These are phyloP conservation scores for Bombus picipes DNA, from an alignment of 1,140 invertebrate genomes.

Conservation along the genomic window DNA sequence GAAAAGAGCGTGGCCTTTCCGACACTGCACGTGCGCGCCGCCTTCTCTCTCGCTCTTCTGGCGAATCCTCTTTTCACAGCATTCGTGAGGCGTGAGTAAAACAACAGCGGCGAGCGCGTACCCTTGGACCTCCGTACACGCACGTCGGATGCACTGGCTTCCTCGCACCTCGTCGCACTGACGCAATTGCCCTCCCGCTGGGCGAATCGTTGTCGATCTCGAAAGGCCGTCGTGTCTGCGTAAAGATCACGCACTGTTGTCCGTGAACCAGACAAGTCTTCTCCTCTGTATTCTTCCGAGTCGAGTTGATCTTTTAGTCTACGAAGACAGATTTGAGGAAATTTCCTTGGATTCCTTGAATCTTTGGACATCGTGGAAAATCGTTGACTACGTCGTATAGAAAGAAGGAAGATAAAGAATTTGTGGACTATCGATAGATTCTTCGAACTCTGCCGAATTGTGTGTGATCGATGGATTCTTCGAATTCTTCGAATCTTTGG, in stretches of 20 bases:
- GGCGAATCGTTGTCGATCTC: background rate
- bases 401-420: too few species aligned
- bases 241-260: background rate
- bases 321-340: too few species aligned
- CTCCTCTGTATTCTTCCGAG: background rate
- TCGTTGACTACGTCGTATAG: too few species aligned
- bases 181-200: conserved; percentile 36
- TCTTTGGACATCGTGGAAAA: too few species aligned
- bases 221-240: background rate
- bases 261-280: too few species aligned
- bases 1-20: conserved; percentile 53
- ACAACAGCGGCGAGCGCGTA: conserved; percentile 33
- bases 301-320: too few species aligned
- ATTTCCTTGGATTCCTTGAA: too few species aligned
- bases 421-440: too few species aligned
- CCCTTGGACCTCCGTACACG: conserved; percentile 31
- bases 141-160: conserved; percentile 30
- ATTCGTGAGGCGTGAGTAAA: conserved; percentile 21
- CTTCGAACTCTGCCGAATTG: too few species aligned
- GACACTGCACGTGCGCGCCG: conserved; percentile 50
- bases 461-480: too few species aligned
- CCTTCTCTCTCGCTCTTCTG: background rate
- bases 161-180: conserved; percentile 11
- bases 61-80: conserved; percentile 19
- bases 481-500: too few species aligned